phyloP scores from a whole-genome alignment of 2,888 invertebrate genomes.

The Punctoribates punctum region DNA sequence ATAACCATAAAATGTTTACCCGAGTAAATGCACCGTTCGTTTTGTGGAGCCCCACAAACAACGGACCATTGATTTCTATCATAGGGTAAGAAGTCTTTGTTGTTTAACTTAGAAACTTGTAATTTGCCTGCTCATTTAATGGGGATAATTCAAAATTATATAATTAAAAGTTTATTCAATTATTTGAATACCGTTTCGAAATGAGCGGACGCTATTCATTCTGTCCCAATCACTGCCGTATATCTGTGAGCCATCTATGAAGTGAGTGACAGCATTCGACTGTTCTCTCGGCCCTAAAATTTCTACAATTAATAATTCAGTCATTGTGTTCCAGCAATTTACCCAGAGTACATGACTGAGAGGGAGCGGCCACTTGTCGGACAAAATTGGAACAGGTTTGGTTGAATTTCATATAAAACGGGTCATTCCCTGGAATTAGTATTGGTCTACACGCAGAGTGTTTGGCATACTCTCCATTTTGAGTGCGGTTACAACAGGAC shows the following conservation, averaged over 20 bases:
- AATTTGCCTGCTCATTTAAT: conserved; percentile 39
- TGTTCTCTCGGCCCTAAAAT: conserved; percentile 72
- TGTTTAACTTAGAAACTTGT: conserved; percentile 43
- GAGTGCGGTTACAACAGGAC: conserved; percentile 66
- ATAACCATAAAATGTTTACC: conserved; percentile 15
- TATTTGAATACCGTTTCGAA: conserved; percentile 42
- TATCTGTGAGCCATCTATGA: conserved; percentile 91
- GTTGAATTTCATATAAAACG: conserved; percentile 57
- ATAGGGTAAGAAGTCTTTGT: conserved; percentile 46
- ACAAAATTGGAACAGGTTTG: conserved; percentile 48
- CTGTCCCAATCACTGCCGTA: conserved; percentile 85
- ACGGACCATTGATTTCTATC: conserved; percentile 44
- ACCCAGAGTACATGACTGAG: conserved; percentile 66
- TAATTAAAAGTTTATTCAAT: neutral
- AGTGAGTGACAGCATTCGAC: conserved; percentile 91
- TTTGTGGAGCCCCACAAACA: conserved; percentile 43
- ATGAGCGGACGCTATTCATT: conserved; percentile 67
- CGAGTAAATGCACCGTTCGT: conserved; percentile 38
- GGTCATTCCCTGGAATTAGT: conserved; percentile 79
- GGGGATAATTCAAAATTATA: too few relatives aligned
- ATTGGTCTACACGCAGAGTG: conserved; percentile 93
- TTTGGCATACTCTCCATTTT: conserved; percentile 59
- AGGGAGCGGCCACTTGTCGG: conserved; percentile 50
- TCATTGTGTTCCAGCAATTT: neutral
- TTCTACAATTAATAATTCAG: neutral